Evolutionary conservation across 2,888 invertebrate species (phyloP).

Genomic region (Yponomeuta cagnagella): DNA sequence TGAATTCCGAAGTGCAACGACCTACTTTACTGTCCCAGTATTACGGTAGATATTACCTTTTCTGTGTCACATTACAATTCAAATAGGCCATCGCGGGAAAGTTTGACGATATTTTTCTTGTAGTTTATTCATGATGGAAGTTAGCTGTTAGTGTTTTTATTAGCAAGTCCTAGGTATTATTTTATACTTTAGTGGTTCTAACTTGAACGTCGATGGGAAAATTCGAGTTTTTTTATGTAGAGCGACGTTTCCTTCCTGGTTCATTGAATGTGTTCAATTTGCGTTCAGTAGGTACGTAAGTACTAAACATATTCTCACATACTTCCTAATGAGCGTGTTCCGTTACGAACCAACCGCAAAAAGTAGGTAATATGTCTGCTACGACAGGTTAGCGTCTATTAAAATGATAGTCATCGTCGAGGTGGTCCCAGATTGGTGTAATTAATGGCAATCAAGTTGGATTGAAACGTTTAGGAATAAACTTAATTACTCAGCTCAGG

Average conservation of each 20-base stretch:
- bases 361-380: not conserved
- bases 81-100: constrained; percentile 1
- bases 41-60: constrained; percentile 14
- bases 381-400: not conserved
- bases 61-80: constrained; percentile 8
- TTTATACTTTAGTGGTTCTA: too few species aligned
- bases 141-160: not conserved
- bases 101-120: not conserved
- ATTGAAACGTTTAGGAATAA: not conserved
- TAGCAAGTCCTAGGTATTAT: too few species aligned
- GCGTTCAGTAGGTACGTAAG: not conserved
- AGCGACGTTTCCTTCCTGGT: not conserved
- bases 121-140: not conserved
- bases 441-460: not conserved
- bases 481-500: not conserved
- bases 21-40: constrained; percentile 8
- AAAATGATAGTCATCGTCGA: not conserved
- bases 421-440: not conserved
- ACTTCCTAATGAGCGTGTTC: not conserved
- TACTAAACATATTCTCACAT: not conserved
- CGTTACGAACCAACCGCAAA: not conserved
- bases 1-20: constrained; percentile 13
- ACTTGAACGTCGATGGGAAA: too few species aligned
- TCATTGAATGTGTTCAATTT: not conserved
- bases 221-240: not conserved